These are phyloP conservation scores for Ostrea edulis DNA, from an alignment of 1,140 invertebrate species.

Conservation along the genomic window DNA sequence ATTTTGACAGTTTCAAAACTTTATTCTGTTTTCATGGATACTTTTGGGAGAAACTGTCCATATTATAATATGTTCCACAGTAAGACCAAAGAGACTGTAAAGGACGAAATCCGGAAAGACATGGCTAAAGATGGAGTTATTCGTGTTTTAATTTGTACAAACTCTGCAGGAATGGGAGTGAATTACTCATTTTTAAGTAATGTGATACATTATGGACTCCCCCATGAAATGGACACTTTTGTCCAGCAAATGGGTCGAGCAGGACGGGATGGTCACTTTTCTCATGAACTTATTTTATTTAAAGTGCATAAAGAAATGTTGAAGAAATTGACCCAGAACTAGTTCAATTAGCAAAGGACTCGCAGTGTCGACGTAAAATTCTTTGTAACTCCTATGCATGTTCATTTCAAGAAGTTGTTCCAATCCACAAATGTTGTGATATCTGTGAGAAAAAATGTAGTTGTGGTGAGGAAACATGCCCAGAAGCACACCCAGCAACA, in stretches of 20 bases:
- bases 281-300: not conserved
- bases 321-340: conserved; percentile 13
- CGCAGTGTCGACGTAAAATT: not conserved
- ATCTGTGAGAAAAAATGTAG: not conserved
- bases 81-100: conserved; percentile 45
- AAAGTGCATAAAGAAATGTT: not conserved
- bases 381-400: not conserved
- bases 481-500: not conserved
- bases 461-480: not conserved
- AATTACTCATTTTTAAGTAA: conserved; percentile 41
- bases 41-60: not conserved
- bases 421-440: not conserved
- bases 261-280: conserved; percentile 41
- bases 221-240: conserved; percentile 51
- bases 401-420: not conserved
- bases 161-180: conserved; percentile 22
- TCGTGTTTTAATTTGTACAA: conserved; percentile 49
- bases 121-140: conserved; percentile 43
- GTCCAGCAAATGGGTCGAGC: conserved; percentile 52
- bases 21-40: not conserved
- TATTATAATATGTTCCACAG: conserved; percentile 48
- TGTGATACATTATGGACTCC: conserved; percentile 48
- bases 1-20: conserved; percentile 18
- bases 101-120: conserved; percentile 42
- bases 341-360: not conserved